phyloP scores from a whole-genome alignment of 2,113 vertebrate species.

The Campylomormyrus numenius region DNA sequence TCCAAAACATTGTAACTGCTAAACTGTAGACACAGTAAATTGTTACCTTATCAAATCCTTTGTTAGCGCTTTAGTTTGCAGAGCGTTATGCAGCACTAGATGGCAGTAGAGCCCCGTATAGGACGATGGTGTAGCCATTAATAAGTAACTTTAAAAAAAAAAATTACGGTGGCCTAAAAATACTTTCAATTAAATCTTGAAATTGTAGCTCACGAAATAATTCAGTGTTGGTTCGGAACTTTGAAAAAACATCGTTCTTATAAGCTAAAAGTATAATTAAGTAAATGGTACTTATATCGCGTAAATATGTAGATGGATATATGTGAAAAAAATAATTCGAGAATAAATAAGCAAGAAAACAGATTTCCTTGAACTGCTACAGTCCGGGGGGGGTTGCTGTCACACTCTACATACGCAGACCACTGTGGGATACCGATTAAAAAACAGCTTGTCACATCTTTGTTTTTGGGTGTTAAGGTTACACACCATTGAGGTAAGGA shows the following conservation, averaged over 20 bases:
- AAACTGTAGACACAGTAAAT: not conserved
- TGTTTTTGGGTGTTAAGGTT: not conserved
- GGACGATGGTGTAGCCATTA: not conserved
- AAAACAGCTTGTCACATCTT: not conserved
- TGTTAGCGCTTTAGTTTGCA: not conserved
- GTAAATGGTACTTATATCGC: not conserved
- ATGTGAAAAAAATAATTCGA: not conserved
- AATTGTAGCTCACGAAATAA: not conserved
- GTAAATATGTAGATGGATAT: not conserved
- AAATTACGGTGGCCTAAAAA: not conserved
- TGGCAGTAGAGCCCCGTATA: conserved; percentile 45
- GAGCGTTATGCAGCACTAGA: conserved; percentile 33
- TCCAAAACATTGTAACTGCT: not conserved
- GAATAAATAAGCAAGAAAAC: not conserved
- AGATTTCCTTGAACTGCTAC: not conserved
- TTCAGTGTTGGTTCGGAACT: not conserved
- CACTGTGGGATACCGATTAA: not conserved
- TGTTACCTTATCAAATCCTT: not conserved
- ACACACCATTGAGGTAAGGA: not conserved
- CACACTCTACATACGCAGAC: not conserved
- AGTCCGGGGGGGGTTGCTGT: not conserved
- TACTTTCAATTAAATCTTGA: not conserved
- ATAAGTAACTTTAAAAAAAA: not conserved
- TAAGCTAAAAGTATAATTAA: not conserved
- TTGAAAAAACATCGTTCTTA: not conserved